These are phyloP conservation scores for Drosophila phalerata DNA, from an alignment of 2,888 invertebrate genomes.

Conservation along the genomic window DNA sequence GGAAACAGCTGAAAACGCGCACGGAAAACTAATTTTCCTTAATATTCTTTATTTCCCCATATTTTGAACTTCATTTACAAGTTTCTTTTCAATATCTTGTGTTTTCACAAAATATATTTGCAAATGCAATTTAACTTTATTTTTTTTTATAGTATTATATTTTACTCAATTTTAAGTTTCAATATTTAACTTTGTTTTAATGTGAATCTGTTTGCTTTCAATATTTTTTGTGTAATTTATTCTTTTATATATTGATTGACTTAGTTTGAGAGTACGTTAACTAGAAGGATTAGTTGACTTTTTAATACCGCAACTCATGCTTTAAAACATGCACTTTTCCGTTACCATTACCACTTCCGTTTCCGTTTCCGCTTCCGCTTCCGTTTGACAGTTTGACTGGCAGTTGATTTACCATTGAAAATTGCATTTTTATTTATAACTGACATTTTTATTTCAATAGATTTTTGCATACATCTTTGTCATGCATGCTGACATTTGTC, in stretches of 20 bases:
- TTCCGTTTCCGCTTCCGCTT: conserved; percentile 15
- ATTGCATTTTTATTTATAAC: conserved; percentile 76
- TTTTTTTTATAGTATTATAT: neutral
- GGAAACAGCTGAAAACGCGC: neutral
- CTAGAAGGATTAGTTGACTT: neutral
- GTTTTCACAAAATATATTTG: conserved; percentile 4
- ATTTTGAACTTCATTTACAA: no score
- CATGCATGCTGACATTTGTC: conserved; percentile 67
- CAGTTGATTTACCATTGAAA: conserved; percentile 73
- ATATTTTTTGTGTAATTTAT: no score
- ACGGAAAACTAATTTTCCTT: neutral
- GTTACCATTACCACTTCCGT: neutral
- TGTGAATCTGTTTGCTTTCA: no score
- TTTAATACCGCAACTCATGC: no score
- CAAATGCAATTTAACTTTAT: neutral
- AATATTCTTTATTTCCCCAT: no score
- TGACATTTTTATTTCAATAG: conserved; percentile 76
- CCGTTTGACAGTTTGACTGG: conserved; percentile 69
- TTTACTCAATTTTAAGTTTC: no score
- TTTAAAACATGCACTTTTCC: neutral
- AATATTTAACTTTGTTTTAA: no score
- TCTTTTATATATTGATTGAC: no score
- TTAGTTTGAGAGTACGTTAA: neutral
- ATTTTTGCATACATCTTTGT: conserved; percentile 76
- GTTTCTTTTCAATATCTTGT: no score